These are phyloP conservation scores for Epistrophe grossulariae DNA, from an alignment of 2,888 invertebrate genomes.

Conservation along the genomic window DNA sequence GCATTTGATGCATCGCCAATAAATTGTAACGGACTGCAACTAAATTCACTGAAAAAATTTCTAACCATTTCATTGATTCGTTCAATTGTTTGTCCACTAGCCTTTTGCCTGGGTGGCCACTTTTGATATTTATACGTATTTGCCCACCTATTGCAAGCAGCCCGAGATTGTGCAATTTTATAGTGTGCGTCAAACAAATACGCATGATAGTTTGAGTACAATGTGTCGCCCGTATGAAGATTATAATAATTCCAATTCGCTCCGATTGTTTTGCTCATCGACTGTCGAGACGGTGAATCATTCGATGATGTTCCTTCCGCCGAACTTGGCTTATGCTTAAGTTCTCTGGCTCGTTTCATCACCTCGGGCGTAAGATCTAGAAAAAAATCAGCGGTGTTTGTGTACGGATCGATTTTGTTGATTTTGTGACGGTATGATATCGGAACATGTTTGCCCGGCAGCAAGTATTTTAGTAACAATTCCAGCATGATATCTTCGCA, in stretches of 20 bases:
- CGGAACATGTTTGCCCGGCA: conserved; percentile 90
- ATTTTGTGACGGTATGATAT: conserved; percentile 90
- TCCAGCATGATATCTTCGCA: conserved; percentile 99
- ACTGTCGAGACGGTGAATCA: conserved; percentile 77
- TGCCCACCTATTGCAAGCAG: conserved; percentile 91
- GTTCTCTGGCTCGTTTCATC: conserved; percentile 82
- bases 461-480: conserved; percentile 92
- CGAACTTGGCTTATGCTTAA: conserved; percentile 79
- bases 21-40: conserved; percentile 67
- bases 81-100: conserved; percentile 80
- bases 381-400: conserved; percentile 90
- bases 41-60: conserved; percentile 82
- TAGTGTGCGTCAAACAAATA: conserved; percentile 94
- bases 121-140: conserved; percentile 89
- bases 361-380: conserved; percentile 88
- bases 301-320: conserved; percentile 46
- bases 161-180: conserved; percentile 89
- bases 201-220: conserved; percentile 92
- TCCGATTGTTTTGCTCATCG: conserved; percentile 84
- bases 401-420: conserved; percentile 89
- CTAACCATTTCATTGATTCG: conserved; percentile 80
- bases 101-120: conserved; percentile 78
- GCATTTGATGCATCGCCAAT: conserved; percentile 47
- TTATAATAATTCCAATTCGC: conserved; percentile 86
- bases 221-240: conserved; percentile 86